Evolutionary conservation across 92 coral and sea anemone genomes (phyloP).

Genomic region (Diadumene lineata): DNA sequence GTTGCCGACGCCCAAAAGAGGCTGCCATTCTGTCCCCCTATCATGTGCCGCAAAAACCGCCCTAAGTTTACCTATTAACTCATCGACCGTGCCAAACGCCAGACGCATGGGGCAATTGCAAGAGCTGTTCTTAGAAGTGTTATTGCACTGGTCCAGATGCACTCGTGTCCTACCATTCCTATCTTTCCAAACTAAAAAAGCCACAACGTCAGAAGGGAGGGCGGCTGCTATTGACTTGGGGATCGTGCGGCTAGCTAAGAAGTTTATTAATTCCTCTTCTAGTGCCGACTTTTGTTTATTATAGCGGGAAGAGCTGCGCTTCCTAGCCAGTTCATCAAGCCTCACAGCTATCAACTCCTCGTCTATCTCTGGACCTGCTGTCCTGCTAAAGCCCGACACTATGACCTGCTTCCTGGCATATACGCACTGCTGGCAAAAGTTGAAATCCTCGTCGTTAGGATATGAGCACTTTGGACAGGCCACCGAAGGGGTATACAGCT

Average conservation of each 20-base stretch:
- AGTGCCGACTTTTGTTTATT: constrained; percentile 34
- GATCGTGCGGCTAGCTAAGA: not conserved
- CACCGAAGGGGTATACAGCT: not conserved
- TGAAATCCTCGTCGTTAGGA: not conserved
- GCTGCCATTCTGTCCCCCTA: constrained; percentile 30
- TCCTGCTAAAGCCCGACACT: not conserved
- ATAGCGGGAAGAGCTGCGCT: constrained; percentile 14
- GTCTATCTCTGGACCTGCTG: not conserved
- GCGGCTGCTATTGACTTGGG: constrained; percentile 23
- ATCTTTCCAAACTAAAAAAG: constrained; percentile 39
- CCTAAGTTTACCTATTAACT: constrained; percentile 29
- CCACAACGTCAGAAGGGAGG: constrained; percentile 24
- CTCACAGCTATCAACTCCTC: not conserved
- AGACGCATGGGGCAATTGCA: constrained; percentile 11
- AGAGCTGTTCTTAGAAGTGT: not conserved
- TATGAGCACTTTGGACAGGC: not conserved
- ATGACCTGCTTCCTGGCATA: not conserved
- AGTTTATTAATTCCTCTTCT: constrained; percentile 7
- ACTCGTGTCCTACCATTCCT: constrained; percentile 13
- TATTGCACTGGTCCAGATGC: not conserved
- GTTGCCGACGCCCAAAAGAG: constrained; percentile 13
- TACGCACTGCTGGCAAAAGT: not conserved
- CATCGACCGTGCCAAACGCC: constrained; percentile 29
- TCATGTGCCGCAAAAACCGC: constrained; percentile 16
- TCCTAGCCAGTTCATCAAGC: not conserved